A percentile compares a stretch with the other conserved stretches of the same genome.
Evolutionary conservation across 2,113 vertebrate genomes (phyloP).

Genomic region (Leptosomus discolor): DNA sequence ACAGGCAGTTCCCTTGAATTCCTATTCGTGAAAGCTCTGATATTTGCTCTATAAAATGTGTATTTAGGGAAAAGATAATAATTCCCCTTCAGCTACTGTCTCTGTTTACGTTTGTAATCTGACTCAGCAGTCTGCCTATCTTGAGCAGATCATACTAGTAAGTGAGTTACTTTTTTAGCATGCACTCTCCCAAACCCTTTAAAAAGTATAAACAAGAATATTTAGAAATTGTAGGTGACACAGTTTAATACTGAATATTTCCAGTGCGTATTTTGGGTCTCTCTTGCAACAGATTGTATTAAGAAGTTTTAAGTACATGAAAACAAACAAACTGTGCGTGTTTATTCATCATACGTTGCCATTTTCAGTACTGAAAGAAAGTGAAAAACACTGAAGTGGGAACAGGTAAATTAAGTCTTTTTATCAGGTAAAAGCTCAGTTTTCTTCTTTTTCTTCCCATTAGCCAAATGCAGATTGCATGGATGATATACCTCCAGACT

Average conservation of each 20-base stretch:
- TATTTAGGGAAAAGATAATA: not conserved
- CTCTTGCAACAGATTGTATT: not conserved
- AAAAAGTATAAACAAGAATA: not conserved
- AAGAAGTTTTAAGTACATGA: not conserved
- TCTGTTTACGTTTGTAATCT: conserved; percentile 9
- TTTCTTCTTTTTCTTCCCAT: not conserved
- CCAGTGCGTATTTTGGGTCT: not conserved
- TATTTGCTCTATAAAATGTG: not conserved
- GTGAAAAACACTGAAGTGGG: not conserved
- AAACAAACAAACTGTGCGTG: not conserved
- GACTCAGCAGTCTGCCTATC: not conserved
- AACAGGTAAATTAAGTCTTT: not conserved
- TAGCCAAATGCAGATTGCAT: conserved; percentile 90
- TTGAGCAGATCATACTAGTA: not conserved
- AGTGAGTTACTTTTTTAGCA: not conserved
- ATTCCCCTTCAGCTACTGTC: not conserved
- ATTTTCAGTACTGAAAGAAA: not conserved
- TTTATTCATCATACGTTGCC: not conserved
- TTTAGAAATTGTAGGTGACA: not conserved
- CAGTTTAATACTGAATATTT: not conserved
- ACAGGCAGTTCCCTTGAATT: not conserved
- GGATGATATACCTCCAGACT: conserved; percentile 88
- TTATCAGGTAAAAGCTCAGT: not conserved
- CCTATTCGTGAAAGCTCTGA: not conserved
- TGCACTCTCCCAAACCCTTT: not conserved